phyloP scores from a whole-genome alignment of 1,140 invertebrate species.

The Bicyclus anynana region DNA sequence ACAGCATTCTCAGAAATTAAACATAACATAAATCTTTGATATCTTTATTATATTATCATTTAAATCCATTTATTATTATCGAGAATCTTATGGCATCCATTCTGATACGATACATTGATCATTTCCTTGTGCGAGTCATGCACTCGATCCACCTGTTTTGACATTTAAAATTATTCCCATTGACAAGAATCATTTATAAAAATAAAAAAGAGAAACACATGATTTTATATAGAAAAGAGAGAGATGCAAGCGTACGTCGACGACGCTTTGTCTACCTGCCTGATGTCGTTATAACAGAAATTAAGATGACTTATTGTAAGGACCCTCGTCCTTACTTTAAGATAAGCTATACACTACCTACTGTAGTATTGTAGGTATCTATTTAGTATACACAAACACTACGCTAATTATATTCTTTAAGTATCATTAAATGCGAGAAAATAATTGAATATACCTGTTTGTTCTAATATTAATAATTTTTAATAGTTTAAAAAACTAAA shows the following conservation, averaged over 20 bases:
- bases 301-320: neutral
- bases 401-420: too few species aligned
- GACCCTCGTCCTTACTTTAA: too few species aligned
- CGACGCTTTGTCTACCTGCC: slow-evolving; percentile 49
- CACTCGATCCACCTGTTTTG: slow-evolving; percentile 37
- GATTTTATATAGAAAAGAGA: slow-evolving; percentile 24
- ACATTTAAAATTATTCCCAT: slow-evolving; percentile 42
- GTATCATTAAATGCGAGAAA: too few species aligned
- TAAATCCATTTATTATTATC: slow-evolving; percentile 15
- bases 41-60: slow-evolving; percentile 18
- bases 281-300: neutral
- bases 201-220: slow-evolving; percentile 16
- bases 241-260: slow-evolving; percentile 19
- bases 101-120: slow-evolving; percentile 15
- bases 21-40: slow-evolving; percentile 11
- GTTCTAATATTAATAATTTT: too few species aligned
- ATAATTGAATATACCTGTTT: too few species aligned
- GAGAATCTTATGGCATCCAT: slow-evolving; percentile 11
- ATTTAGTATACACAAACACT: too few species aligned
- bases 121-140: slow-evolving; percentile 29
- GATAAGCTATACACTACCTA: too few species aligned
- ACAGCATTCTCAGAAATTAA: neutral
- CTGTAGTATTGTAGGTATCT: too few species aligned
- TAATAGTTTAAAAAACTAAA: too few species aligned
- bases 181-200: slow-evolving; percentile 13